A percentile compares a stretch with the other conserved stretches of the same genome.
Evolutionary conservation across 2,888 invertebrate species (phyloP).

Genomic region (Cancer borealis): DNA sequence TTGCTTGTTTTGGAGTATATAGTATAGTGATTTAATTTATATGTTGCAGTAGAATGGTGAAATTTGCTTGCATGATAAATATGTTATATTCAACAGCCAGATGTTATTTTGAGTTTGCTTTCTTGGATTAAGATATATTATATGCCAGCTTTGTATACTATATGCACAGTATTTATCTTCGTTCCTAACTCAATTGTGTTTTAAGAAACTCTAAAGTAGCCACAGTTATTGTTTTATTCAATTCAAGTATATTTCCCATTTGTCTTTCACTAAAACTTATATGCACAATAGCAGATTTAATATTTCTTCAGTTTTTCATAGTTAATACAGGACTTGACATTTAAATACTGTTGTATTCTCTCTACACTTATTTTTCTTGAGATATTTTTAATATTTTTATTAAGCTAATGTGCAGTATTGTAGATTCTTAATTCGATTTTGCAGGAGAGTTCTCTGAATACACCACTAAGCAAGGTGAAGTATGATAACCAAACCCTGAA

Average conservation of each 20-base stretch:
- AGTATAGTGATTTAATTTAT: slow-evolving; percentile 23
- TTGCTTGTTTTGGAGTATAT: slow-evolving; percentile 42
- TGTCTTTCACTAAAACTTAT: background rate
- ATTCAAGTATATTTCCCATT: background rate
- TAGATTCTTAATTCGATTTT: slow-evolving; percentile 62
- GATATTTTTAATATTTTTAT: slow-evolving; percentile 30
- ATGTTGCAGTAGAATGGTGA: slow-evolving; percentile 33
- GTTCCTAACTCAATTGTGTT: background rate
- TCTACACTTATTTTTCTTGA: background rate
- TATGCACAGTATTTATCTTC: slow-evolving; percentile 30
- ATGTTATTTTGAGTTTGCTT: slow-evolving; percentile 5
- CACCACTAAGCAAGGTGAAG: slow-evolving; percentile 75
- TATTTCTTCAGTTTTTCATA: background rate
- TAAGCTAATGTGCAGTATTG: slow-evolving; percentile 53
- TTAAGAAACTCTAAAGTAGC: background rate
- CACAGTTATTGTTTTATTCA: background rate
- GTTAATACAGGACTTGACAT: background rate
- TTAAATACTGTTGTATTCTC: slow-evolving; percentile 27
- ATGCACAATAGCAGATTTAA: background rate
- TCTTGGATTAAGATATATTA: background rate
- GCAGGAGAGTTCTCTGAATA: slow-evolving; percentile 74
- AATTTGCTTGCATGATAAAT: slow-evolving; percentile 42
- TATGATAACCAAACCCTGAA: slow-evolving; percentile 41
- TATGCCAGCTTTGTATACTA: background rate
- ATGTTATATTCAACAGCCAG: background rate